phyloP scores from a whole-genome alignment of 2,113 vertebrate genomes.

The Poeciliopsis turrubarensis region DNA sequence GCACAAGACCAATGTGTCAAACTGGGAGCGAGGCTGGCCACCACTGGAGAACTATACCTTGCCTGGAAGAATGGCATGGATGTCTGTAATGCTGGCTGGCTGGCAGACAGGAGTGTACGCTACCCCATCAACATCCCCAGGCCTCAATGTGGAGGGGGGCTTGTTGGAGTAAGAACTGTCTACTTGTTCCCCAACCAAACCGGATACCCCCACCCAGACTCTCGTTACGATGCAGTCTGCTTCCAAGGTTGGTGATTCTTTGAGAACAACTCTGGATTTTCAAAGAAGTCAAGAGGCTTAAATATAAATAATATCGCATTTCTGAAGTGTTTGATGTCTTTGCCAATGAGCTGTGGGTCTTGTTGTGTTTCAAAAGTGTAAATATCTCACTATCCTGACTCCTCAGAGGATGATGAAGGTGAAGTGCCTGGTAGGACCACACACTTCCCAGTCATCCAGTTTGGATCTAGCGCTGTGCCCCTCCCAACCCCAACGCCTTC shows the following conservation, averaged over 20 bases:
- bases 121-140: constrained; percentile 92
- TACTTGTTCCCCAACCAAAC: constrained; percentile 92
- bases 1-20: constrained; percentile 87
- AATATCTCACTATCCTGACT: neutral
- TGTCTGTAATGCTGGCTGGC: constrained; percentile 93
- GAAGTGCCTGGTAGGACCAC: constrained; percentile 47
- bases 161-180: constrained; percentile 91
- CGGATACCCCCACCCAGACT: constrained; percentile 88
- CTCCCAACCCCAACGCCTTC: constrained; percentile 68
- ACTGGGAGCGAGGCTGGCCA: constrained; percentile 87
- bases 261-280: neutral
- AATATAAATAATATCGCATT: too few species aligned
- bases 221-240: constrained; percentile 92
- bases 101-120: constrained; percentile 91
- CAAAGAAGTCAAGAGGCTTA: neutral
- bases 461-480: constrained; percentile 71
- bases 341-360: neutral
- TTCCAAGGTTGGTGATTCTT: constrained; percentile 81
- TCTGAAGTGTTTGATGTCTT: neutral
- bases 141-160: constrained; percentile 93
- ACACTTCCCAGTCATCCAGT: constrained; percentile 75
- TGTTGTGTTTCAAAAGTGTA: neutral
- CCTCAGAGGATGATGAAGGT: constrained; percentile 47
- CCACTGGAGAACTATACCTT: constrained; percentile 92
- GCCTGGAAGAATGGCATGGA: constrained; percentile 96